phyloP scores from a whole-genome alignment of 2,888 invertebrate species.

The Epsilonema sp. region DNA sequence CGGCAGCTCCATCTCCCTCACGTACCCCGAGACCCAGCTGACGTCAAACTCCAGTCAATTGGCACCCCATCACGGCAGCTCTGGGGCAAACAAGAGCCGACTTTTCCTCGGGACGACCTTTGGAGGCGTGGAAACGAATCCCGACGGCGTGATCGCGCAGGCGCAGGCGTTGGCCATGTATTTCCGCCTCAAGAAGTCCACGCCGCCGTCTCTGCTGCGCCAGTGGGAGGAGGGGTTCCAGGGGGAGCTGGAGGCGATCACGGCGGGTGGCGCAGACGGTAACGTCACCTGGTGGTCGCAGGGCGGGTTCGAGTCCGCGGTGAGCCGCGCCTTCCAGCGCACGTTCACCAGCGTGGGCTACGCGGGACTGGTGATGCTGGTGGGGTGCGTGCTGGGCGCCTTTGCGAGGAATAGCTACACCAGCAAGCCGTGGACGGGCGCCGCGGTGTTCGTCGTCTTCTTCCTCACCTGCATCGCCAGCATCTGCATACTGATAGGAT shows the following conservation, averaged over 20 bases:
- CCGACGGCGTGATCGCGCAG: slow-evolving; percentile 1
- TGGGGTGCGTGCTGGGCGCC: background rate
- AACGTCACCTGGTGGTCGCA: slow-evolving; percentile 3
- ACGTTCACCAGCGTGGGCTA: background rate
- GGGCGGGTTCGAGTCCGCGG: background rate
- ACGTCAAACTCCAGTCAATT: too few species aligned
- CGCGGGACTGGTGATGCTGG: background rate
- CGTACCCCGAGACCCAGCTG: background rate
- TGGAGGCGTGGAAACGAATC: slow-evolving; percentile 4
- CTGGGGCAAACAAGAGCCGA: background rate
- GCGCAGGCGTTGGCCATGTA: slow-evolving; percentile 6
- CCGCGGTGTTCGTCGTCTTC: background rate
- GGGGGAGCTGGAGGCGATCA: background rate
- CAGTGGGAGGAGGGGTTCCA: slow-evolving; percentile 2
- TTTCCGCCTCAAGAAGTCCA: background rate
- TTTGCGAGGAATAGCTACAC: background rate
- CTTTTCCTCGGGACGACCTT: background rate
- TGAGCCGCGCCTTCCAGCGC: background rate
- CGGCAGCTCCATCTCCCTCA: background rate
- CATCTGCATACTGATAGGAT: background rate
- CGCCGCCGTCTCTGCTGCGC: background rate
- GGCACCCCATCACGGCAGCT: too few species aligned
- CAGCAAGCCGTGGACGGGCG: background rate
- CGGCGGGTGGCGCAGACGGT: background rate
- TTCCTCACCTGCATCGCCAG: background rate